These are phyloP conservation scores for Ailurus styani DNA, from an alignment of 2,113 vertebrate species.

Conservation along the genomic window DNA sequence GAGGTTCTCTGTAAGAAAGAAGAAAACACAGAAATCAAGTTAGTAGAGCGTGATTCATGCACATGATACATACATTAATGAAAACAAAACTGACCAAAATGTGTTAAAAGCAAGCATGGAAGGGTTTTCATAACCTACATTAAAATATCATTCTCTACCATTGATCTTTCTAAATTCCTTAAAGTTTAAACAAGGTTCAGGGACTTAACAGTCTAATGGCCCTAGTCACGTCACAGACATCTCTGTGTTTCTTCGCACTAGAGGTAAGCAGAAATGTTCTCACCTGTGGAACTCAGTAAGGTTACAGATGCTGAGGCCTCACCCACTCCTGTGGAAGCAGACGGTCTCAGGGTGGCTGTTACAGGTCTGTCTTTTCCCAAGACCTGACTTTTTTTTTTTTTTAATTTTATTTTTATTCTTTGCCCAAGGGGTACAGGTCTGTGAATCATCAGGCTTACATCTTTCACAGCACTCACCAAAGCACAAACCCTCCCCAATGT, in stretches of 20 bases:
- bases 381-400: neutral
- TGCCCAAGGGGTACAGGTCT: too few species aligned
- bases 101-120: neutral
- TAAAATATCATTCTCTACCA: neutral
- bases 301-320: neutral
- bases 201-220: neutral
- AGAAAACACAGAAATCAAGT: slow-evolving; percentile 52
- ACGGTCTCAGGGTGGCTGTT: neutral
- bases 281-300: neutral
- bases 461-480: too few species aligned
- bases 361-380: neutral
- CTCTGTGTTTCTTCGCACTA: neutral
- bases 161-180: neutral
- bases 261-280: neutral
- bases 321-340: neutral
- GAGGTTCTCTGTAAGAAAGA: slow-evolving; percentile 93
- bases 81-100: neutral
- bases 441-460: too few species aligned
- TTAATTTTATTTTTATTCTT: too few species aligned
- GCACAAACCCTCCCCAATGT: too few species aligned
- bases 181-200: neutral
- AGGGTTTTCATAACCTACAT: neutral
- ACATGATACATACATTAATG: neutral
- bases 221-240: neutral
- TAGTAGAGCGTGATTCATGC: neutral